Evolutionary conservation across 2,113 vertebrate genomes (phyloP).

Genomic region (Thunnus thynnus): DNA sequence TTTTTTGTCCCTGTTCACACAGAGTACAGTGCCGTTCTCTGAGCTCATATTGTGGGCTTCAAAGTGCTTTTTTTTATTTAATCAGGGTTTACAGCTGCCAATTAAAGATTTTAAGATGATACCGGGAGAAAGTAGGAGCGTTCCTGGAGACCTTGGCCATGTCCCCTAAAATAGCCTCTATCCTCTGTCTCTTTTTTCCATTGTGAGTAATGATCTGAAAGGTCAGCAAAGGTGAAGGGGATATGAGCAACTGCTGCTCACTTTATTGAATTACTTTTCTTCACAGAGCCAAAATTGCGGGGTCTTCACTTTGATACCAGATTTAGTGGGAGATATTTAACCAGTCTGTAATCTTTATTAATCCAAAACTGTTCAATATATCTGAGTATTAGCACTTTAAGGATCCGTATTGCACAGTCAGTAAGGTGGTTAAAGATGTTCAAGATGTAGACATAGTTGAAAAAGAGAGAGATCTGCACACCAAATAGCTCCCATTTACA

Average conservation of each 20-base stretch:
- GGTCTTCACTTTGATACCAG: conserved; percentile 23
- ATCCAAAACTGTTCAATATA: conserved; percentile 3
- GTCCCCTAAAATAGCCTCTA: conserved; percentile 71
- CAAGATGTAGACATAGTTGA: not conserved
- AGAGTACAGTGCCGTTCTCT: conserved; percentile 48
- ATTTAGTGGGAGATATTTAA: conserved; percentile 16
- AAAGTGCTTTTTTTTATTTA: conserved; percentile 78
- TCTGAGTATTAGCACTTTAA: not conserved
- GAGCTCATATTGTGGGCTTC: conserved; percentile 70
- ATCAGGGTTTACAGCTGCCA: conserved; percentile 80
- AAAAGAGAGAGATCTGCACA: no score
- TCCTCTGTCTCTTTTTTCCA: conserved; percentile 61
- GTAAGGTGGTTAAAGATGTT: not conserved
- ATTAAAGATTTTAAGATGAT: conserved; percentile 83
- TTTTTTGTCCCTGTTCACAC: conserved; percentile 5
- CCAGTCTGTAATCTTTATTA: conserved; percentile 11
- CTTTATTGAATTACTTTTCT: conserved; percentile 71
- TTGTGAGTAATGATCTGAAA: conserved; percentile 76
- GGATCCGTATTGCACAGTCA: not conserved
- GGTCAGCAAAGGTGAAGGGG: conserved; percentile 73
- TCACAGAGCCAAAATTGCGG: conserved; percentile 24
- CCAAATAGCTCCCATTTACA: no score
- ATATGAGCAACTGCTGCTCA: conserved; percentile 55
- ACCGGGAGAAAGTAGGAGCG: conserved; percentile 56
- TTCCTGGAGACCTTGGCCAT: conserved; percentile 63